Evolutionary conservation across 2,888 invertebrate species (phyloP).

Genomic region (Morpho helenor): DNA sequence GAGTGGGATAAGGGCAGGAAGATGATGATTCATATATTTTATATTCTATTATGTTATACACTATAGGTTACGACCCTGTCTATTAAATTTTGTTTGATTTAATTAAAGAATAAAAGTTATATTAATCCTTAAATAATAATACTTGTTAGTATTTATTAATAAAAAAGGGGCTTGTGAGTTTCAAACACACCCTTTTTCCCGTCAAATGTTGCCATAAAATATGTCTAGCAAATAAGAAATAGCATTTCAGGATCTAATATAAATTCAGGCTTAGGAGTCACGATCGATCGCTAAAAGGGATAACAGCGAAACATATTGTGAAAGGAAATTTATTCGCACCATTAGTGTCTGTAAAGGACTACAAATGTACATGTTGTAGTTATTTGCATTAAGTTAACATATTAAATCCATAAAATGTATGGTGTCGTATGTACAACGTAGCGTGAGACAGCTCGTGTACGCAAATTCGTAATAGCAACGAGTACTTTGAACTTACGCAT

Average conservation of each 20-base stretch:
- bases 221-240: conserved; percentile 1
- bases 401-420: conserved; percentile 54
- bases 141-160: too few species aligned
- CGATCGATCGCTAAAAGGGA: conserved; percentile 26
- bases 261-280: conserved; percentile 19
- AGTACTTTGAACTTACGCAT: conserved; percentile 14
- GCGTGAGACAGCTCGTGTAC: conserved; percentile 36
- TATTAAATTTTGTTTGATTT: too few species aligned
- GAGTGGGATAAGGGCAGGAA: too few species aligned
- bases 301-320: conserved; percentile 28
- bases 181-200: too few species aligned
- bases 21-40: too few species aligned
- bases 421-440: conserved; percentile 51
- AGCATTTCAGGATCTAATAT: conserved; percentile 9
- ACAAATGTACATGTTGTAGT: conserved; percentile 42
- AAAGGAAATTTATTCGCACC: conserved; percentile 40
- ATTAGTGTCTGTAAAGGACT: conserved; percentile 36
- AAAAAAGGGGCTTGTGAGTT: too few species aligned
- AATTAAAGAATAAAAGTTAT: too few species aligned
- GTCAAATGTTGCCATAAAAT: neutral
- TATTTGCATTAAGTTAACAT: conserved; percentile 70
- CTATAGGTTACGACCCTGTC: too few species aligned
- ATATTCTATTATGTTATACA: too few species aligned
- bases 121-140: too few species aligned
- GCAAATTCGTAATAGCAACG: conserved; percentile 26